A percentile compares a stretch with the other conserved stretches of the same genome.
phyloP scores from a whole-genome alignment of 1,140 invertebrate genomes.

The Atta texana region DNA sequence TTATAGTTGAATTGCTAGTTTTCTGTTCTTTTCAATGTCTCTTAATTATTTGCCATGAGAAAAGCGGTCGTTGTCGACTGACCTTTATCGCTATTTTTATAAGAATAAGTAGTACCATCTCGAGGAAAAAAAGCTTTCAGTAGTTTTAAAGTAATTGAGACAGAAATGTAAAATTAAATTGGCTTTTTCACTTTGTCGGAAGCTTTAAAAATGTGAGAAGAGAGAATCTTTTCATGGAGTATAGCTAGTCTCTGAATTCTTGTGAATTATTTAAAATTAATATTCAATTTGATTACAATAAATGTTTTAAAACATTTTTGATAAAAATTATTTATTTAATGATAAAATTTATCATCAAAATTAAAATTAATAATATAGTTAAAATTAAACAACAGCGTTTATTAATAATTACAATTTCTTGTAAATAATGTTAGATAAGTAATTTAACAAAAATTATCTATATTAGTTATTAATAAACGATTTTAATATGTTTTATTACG shows the following conservation, averaged over 20 bases:
- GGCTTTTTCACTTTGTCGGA: background rate
- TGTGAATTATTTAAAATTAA: conserved; percentile 13
- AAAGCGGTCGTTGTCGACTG: conserved; percentile 13
- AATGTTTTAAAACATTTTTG: background rate
- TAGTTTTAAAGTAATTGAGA: conserved; percentile 25
- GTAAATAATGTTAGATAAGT: background rate
- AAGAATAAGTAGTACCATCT: conserved; percentile 34
- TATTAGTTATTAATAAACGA: background rate
- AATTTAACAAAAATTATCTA: conserved; percentile 3
- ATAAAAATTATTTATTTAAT: conserved; percentile 2
- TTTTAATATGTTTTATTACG: background rate
- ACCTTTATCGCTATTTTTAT: conserved; percentile 45
- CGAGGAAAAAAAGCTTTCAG: background rate
- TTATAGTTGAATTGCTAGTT: conserved; percentile 66
- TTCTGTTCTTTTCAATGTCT: conserved; percentile 13
- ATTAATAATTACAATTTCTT: background rate
- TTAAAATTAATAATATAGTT: background rate
- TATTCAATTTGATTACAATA: background rate
- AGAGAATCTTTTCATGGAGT: background rate
- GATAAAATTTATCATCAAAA: background rate
- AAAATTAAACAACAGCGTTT: background rate
- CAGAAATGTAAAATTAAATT: conserved; percentile 29
- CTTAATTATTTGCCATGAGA: conserved; percentile 48
- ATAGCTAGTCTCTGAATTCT: background rate
- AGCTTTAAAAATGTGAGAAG: conserved; percentile 11